phyloP scores from a whole-genome alignment of 2,888 invertebrate genomes.

The Monoplex corrugatus region DNA sequence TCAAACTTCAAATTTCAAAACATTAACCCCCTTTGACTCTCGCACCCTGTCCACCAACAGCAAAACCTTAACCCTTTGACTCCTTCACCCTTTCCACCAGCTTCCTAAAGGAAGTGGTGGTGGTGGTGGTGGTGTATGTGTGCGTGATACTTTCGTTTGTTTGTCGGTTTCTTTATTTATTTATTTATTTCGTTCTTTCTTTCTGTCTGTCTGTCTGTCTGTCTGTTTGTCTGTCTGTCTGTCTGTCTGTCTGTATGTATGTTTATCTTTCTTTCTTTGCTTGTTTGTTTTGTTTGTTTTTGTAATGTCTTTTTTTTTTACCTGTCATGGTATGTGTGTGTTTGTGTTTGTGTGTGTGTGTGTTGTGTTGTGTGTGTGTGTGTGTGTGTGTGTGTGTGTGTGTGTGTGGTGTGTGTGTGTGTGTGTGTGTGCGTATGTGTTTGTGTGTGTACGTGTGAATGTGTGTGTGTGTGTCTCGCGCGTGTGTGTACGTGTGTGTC shows the following conservation, averaged over 20 bases:
- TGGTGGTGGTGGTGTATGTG: too few relatives aligned
- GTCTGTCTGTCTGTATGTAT: background rate
- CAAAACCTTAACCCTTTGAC: too few relatives aligned
- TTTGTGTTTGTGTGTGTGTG: slow-evolving; percentile 24
- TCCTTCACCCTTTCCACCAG: too few relatives aligned
- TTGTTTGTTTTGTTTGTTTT: background rate
- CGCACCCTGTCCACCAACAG: too few relatives aligned
- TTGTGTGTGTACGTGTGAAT: background rate
- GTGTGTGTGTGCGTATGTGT: slow-evolving; percentile 20
- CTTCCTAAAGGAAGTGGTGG: too few relatives aligned
- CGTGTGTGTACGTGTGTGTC: background rate
- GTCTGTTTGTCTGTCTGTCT: background rate
- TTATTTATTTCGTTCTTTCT: slow-evolving; percentile 3
- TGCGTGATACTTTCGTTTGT: too few relatives aligned
- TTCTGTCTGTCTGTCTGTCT: background rate
- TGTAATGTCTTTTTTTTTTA: background rate
- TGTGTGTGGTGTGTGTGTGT: background rate
- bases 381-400: slow-evolving; percentile 13
- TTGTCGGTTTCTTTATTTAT: slow-evolving; percentile 1
- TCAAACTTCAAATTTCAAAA: too few relatives aligned
- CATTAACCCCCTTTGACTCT: too few relatives aligned
- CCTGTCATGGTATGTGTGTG: background rate
- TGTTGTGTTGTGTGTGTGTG: background rate
- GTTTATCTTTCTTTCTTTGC: background rate
- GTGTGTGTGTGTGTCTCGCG: background rate